Evolutionary conservation across 2,113 vertebrate species (phyloP).

Genomic region (Rousettus leschenaultii): DNA sequence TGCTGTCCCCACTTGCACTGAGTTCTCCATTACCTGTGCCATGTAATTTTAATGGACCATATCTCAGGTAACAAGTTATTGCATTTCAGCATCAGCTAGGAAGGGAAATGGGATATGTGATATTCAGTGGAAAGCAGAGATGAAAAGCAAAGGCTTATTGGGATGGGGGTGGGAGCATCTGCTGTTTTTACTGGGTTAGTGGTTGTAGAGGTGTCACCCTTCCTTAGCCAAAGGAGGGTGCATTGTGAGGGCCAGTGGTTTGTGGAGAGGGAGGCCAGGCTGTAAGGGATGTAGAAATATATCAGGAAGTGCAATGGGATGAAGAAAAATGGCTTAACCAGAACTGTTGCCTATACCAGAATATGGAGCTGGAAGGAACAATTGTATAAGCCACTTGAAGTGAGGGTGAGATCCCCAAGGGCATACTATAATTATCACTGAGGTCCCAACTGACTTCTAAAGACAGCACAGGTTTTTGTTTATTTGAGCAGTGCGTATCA

Average conservation of each 20-base stretch:
- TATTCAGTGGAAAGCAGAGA: slow-evolving; percentile 19
- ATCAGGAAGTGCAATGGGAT: background rate
- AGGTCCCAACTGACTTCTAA: background rate
- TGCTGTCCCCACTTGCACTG: slow-evolving; percentile 13
- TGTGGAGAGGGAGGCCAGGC: background rate
- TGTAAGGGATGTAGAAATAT: background rate
- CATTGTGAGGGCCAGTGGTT: too few relatives aligned
- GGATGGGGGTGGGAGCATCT: background rate
- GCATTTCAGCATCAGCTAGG: slow-evolving; percentile 52
- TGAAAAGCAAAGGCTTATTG: slow-evolving; percentile 8
- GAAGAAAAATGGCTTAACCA: background rate
- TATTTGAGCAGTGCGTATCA: rapidly evolving
- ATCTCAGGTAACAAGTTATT: slow-evolving; percentile 67
- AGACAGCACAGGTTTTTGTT: background rate
- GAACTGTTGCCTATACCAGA: background rate
- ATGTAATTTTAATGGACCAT: slow-evolving; percentile 75
- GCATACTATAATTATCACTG: background rate
- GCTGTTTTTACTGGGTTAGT: background rate
- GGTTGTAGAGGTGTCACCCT: background rate
- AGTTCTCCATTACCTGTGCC: slow-evolving; percentile 50
- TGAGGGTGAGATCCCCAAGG: background rate
- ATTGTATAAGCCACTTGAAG: background rate
- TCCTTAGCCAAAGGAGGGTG: background rate
- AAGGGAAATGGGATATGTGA: slow-evolving; percentile 46
- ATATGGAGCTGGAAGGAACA: background rate